Base-by-base conservation (phyloP, 1,140 invertebrate genomes). In the Charaxes varanes region DNA sequence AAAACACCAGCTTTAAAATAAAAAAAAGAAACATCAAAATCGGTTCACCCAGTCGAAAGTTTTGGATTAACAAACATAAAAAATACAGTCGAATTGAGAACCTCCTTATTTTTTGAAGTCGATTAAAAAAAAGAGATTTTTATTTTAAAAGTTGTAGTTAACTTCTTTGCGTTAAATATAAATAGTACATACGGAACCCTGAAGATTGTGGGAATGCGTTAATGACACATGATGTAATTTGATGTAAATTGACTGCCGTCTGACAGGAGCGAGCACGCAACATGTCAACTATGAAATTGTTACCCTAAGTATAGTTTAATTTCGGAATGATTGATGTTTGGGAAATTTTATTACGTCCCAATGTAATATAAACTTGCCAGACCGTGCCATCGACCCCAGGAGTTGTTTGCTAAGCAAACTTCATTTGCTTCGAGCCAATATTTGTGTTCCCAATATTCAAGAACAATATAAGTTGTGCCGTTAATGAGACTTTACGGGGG, bases 281-380 rank as follows among this genome's bases (percentile, higher is more conserved):
- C 62, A 67, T 74, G 78, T 82, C 78, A 77, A 78, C 76, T 82
- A 69, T 80, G 68, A 80, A 79, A 81, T 76, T 73, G 66, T 70
- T 71, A 77, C 65, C 31, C 59, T 63, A 63, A 62, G 53, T 71
- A 63, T 72, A 69, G 61, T 68, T 68, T 76, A 76, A 77, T 76
- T 73, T 60, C 53, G 49, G 37, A 52, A 53, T 80, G 73, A 78
- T 80, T 76, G 62, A 80, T 80, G 71, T 61, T 35, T 53, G 12
- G 26, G 31, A 57, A 51, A 38, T 68, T 62, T 58, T 55, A 54
- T 63, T 61, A 50, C 32, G 30, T n/a, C 15, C 12, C 16, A 31
- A n/a, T 28, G 16, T 8, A 32, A 18, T 32, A 10, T 2, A 22
- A 22, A 34, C 6, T 24, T 36, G 1, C 8, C 17, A 1, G n/a